A percentile compares a stretch with the other conserved stretches of the same genome.
phyloP scores from a whole-genome alignment of 1,140 invertebrate genomes.

The Hormaphis cornu region DNA sequence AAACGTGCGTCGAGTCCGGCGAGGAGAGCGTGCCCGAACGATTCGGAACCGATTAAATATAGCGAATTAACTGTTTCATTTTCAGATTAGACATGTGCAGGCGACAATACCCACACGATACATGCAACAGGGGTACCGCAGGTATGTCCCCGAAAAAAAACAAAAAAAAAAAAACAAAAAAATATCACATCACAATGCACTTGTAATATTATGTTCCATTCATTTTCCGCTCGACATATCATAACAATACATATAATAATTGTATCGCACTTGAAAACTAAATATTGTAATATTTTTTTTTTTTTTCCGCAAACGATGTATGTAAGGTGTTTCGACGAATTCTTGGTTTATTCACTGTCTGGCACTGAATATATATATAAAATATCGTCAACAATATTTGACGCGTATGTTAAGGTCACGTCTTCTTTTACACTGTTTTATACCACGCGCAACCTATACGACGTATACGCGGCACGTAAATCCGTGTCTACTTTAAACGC shows the following conservation, averaged over 20 bases:
- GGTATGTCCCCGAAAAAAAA: slow-evolving; percentile 56
- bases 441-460: neutral
- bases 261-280: neutral
- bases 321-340: no score
- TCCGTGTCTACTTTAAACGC: neutral
- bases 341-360: slow-evolving; percentile 22
- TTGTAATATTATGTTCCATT: slow-evolving; percentile 13
- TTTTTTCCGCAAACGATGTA: neutral
- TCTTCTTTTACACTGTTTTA: slow-evolving; percentile 28
- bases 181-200: no score
- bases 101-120: slow-evolving; percentile 83
- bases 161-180: no score
- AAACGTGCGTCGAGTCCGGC: neutral
- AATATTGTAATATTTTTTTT: neutral
- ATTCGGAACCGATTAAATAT: neutral
- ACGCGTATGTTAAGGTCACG: slow-evolving; percentile 27
- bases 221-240: neutral
- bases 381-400: neutral
- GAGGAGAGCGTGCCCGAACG: neutral
- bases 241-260: no score
- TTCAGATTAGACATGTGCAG: slow-evolving; percentile 98
- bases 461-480: neutral
- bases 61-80: slow-evolving; percentile 40
- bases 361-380: slow-evolving; percentile 22
- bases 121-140: slow-evolving; percentile 95